Evolutionary conservation across 2,888 invertebrate species (phyloP).

Genomic region (Drosophila aldrichi): DNA sequence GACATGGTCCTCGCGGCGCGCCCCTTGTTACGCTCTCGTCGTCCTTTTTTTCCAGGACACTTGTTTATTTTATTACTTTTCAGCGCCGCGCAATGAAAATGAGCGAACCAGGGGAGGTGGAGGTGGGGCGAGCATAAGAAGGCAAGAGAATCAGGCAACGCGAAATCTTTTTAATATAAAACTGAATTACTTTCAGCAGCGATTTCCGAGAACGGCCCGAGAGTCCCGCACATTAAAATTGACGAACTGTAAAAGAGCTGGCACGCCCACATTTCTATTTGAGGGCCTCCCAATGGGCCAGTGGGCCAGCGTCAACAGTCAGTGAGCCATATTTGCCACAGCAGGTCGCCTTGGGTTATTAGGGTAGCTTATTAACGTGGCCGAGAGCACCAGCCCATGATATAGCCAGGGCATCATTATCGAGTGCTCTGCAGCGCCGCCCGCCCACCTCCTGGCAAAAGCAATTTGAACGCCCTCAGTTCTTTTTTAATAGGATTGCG

Average conservation of each 20-base stretch:
- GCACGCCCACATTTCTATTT: conserved; percentile 20
- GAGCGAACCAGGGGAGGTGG: conserved; percentile 26
- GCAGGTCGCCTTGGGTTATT: conserved; percentile 75
- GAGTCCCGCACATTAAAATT: conserved; percentile 74
- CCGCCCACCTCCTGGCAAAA: conserved; percentile 43
- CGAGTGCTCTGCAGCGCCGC: conserved; percentile 73
- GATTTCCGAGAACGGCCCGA: conserved; percentile 72
- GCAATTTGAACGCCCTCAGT: conserved; percentile 64
- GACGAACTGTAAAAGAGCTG: conserved; percentile 81
- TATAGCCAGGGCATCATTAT: conserved; percentile 67
- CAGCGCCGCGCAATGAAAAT: conserved; percentile 68
- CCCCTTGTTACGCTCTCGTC: conserved; percentile 32
- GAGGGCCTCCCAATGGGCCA: conserved; percentile 13
- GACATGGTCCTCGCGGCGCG: conserved; percentile 17
- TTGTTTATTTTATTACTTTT: conserved; percentile 80
- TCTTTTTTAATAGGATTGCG: conserved; percentile 77
- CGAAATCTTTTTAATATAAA: conserved; percentile 78
- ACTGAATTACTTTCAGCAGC: conserved; percentile 80
- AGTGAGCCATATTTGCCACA: conserved; percentile 50
- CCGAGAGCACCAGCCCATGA: conserved; percentile 44
- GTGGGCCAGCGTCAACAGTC: conserved; percentile 6
- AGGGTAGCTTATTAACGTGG: conserved; percentile 78
- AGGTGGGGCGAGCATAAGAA: background rate
- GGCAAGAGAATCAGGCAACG: conserved; percentile 25
- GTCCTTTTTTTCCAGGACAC: conserved; percentile 64